These are phyloP conservation scores for Mesocricetus auratus DNA, from an alignment of 2,113 vertebrate genomes.

Conservation along the genomic window DNA sequence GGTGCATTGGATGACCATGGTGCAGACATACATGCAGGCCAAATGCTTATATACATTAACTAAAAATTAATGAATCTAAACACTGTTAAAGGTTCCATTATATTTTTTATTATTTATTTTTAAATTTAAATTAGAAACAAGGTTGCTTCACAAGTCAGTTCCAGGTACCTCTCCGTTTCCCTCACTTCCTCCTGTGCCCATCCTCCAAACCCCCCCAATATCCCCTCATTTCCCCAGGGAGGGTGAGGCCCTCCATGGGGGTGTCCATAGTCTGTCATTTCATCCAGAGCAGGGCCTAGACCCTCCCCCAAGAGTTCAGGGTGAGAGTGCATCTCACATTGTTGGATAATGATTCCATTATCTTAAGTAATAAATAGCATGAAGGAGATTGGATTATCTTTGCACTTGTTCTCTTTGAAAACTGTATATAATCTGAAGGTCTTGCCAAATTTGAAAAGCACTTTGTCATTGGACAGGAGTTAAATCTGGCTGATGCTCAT, in stretches of 20 bases:
- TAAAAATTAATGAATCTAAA: background rate
- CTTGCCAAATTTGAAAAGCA: background rate
- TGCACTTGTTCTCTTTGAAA: background rate
- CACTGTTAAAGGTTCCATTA: background rate
- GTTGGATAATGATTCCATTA: background rate
- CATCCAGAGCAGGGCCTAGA: no score
- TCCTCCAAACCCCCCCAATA: no score
- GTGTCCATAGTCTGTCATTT: no score
- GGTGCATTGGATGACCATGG: background rate
- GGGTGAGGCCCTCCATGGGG: no score
- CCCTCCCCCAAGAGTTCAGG: no score
- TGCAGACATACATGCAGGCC: background rate
- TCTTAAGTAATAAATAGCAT: background rate
- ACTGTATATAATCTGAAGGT: background rate
- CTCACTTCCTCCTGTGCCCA: no score
- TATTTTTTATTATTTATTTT: no score
- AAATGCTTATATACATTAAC: background rate
- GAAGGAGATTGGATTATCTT: background rate
- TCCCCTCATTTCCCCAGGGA: no score
- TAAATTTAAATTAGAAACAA: no score
- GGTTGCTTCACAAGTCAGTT: no score
- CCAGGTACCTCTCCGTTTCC: no score
- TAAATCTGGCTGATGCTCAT: background rate
- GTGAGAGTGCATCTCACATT: no score
- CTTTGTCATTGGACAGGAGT: background rate